Percentiles rank a stretch among this genome's conserved stretches.
These are phyloP conservation scores for Puffinus mauretanicus DNA, from an alignment of 2,113 vertebrate genomes.

Conservation along the genomic window DNA sequence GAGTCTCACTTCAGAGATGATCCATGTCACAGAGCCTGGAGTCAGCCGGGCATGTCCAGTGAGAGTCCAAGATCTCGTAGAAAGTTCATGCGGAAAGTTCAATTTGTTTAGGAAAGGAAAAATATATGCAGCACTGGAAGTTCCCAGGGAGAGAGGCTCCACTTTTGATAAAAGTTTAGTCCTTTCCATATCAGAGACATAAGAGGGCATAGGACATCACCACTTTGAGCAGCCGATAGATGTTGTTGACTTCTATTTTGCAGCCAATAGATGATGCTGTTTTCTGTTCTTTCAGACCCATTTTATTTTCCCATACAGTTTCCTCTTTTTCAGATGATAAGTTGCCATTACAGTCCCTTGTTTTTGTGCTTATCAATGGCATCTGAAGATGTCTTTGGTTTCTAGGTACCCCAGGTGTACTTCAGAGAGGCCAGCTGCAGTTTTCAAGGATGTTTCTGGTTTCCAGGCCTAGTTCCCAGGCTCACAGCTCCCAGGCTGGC, in stretches of 20 bases:
- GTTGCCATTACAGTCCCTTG: not conserved
- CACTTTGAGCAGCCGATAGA: not conserved
- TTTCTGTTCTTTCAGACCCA: not conserved
- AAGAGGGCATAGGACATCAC: not conserved
- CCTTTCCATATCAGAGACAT: not conserved
- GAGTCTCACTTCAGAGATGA: not conserved
- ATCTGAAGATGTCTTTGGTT: not conserved
- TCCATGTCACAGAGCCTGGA: not conserved
- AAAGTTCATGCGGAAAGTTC: not conserved
- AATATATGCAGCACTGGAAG: not conserved
- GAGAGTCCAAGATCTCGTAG: not conserved
- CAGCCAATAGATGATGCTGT: not conserved
- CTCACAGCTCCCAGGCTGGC: not conserved
- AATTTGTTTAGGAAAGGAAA: not conserved
- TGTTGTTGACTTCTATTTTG: not conserved
- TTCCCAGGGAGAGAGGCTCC: not conserved
- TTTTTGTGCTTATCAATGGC: not conserved
- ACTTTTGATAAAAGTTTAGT: not conserved
- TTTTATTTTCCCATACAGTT: not conserved
- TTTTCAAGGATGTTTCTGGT: not conserved
- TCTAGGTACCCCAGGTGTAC: not conserved
- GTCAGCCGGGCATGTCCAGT: accelerated
- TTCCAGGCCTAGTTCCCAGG: not conserved
- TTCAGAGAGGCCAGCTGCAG: not conserved
- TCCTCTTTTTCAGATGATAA: not conserved